Evolutionary conservation across 2,113 vertebrate species (phyloP).

Genomic region (Pteropus alecto): DNA sequence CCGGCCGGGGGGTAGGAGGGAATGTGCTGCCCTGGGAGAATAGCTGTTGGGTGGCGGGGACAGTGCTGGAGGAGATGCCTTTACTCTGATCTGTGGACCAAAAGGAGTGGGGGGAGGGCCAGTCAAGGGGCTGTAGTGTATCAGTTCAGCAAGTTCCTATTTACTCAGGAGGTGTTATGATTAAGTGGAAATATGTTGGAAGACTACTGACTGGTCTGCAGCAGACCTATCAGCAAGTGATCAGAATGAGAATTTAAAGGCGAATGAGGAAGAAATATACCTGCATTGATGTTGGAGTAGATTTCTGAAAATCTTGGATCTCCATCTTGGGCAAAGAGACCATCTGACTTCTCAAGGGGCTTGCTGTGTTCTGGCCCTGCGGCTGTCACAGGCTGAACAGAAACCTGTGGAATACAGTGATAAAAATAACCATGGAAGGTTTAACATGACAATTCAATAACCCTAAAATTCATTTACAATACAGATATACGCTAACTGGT

Average conservation of each 20-base stretch:
- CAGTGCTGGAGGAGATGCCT: constrained; percentile 84
- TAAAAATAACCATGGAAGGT: constrained; percentile 9
- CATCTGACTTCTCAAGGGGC: constrained; percentile 86
- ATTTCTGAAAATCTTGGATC: constrained; percentile 84
- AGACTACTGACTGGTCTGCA: background rate
- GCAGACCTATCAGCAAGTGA: constrained; percentile 1
- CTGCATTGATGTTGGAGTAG: constrained; percentile 79
- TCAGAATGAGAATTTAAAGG: constrained; percentile 2
- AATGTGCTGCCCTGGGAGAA: constrained; percentile 89
- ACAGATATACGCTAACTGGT: background rate
- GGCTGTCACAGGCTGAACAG: constrained; percentile 85
- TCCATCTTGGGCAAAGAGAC: constrained; percentile 83
- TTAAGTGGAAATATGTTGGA: constrained; percentile 9
- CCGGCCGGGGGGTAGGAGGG: constrained; percentile 80
- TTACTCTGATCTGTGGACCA: constrained; percentile 89
- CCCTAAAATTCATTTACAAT: background rate
- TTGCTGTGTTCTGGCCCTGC: constrained; percentile 88
- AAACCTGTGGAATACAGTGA: constrained; percentile 81
- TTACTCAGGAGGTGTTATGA: constrained; percentile 1
- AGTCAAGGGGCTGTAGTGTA: constrained; percentile 64
- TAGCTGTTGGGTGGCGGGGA: constrained; percentile 86
- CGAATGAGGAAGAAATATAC: constrained; percentile 52
- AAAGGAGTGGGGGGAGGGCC: constrained; percentile 43
- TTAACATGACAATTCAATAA: constrained; percentile 12
- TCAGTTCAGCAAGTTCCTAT: constrained; percentile 53